Base-by-base conservation (phyloP, 2,888 invertebrate species). In the Hyposoter dolosus region DNA sequence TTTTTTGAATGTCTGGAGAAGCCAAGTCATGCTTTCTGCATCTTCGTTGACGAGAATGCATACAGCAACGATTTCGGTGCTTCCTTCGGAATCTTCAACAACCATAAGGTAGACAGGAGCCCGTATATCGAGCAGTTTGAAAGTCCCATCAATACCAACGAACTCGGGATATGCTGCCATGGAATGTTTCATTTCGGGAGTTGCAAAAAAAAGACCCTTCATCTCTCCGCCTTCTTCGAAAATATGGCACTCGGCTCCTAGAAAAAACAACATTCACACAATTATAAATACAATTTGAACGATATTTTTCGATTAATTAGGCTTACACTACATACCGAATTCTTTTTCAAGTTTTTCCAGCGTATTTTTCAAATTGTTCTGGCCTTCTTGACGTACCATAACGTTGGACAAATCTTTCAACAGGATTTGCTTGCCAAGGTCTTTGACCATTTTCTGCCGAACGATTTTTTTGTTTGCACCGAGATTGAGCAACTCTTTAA, bases 231-330 rank as follows among this genome's bases (percentile, higher is more conserved):
- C 4, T 43, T 68, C 3, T 43, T 68, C 40, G 19, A 35, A 40
- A 6, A 66, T 9, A n/a, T 40, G 40, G n/a, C 66, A 66, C 3
- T 66, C n/a, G 3, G 66, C 66, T 66, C 40, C 66, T 66, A 1
- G 9, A 66, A 66, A 66, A 40, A 66, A 63, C 19, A 53, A 5
- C 19, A 53, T 53, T 53, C 53, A 53, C 53, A 53, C 53, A 53
- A 19, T n/a, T 7, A 19, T 53, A 2, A 53, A 53, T 7, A 53
- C 1, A 53, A 53, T 53, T 5, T 6, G 53, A 53, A 53, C 53
- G n/a, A 53, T 53, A 53, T 19, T 53, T 19, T 3, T 19, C 6
- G 7, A 53, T 53, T 53, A 19, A 50, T 50, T 47, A 45, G 9
- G 45, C 47, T 28, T 28, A 28, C 17, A 50, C 47, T 50, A 47